These are phyloP conservation scores for Phasianus colchicus DNA, from an alignment of 2,113 vertebrate genomes.

Conservation along the genomic window DNA sequence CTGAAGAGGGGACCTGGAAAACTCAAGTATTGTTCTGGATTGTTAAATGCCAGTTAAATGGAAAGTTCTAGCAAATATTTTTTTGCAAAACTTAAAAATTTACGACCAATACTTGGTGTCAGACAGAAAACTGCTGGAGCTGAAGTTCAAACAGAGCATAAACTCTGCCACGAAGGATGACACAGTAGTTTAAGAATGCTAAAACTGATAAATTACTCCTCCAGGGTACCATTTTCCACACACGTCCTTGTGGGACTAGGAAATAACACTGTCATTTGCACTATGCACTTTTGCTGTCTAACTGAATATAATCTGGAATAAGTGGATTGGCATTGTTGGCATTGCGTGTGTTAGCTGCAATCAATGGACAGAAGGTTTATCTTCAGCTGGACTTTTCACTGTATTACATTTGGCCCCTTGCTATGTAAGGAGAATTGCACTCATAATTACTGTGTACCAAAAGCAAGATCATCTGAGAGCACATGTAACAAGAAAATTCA, in stretches of 20 bases:
- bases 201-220: conserved; percentile 6
- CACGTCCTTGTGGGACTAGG: neutral
- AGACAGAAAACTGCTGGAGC: neutral
- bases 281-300: conserved; percentile 62
- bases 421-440: conserved; percentile 10
- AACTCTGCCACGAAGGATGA: neutral
- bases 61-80: neutral
- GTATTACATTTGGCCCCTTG: neutral
- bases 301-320: neutral
- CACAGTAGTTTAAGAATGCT: neutral
- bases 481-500: neutral
- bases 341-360: neutral
- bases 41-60: neutral
- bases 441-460: conserved; percentile 2
- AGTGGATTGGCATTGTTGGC: neutral
- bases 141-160: neutral
- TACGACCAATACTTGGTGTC: neutral
- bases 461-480: neutral
- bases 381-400: conserved; percentile 22
- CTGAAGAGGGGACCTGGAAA: neutral
- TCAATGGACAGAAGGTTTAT: neutral
- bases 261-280: conserved; percentile 55
- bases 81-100: neutral
- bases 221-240: neutral
- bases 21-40: neutral